A percentile compares a stretch with the other conserved stretches of the same genome.
Conservation (phyloP, 2,113 vertebrate genomes). For the Cyphomyrus discorhynchus region DNA sequence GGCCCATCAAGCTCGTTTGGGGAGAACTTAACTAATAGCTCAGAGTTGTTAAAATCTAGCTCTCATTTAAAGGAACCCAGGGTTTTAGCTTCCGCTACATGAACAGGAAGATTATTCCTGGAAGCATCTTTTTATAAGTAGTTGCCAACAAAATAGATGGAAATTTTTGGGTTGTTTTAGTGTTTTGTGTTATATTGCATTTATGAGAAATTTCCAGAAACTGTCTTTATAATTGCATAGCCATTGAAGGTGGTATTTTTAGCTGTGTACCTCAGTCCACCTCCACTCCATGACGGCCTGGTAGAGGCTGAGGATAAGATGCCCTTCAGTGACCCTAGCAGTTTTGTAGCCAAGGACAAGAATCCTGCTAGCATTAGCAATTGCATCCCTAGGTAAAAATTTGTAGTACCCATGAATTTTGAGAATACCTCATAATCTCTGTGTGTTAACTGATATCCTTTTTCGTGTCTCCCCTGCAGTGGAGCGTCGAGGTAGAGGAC, state of each 20-base stretch:
- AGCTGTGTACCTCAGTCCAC: neutral
- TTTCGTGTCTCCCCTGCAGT: conserved; percentile 42
- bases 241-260: neutral
- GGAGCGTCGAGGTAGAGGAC: conserved; percentile 58
- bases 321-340: neutral
- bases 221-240: neutral
- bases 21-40: too few species aligned
- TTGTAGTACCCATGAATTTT: neutral
- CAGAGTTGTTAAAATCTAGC: too few species aligned
- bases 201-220: neutral
- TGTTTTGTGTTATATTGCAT: neutral
- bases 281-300: neutral
- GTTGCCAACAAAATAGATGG: neutral
- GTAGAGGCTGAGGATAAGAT: neutral
- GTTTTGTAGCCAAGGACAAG: neutral
- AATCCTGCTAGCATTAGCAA: neutral
- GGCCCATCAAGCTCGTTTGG: too few species aligned
- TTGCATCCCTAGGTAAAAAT: neutral
- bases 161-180: neutral
- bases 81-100: too few species aligned
- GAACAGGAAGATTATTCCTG: too few species aligned
- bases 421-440: neutral
- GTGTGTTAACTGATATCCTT: conserved; percentile 20
- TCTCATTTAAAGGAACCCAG: too few species aligned
- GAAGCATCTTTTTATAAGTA: neutral